Conservation (phyloP, 1,140 invertebrate species). For the Sarcophaga peregrina region DNA sequence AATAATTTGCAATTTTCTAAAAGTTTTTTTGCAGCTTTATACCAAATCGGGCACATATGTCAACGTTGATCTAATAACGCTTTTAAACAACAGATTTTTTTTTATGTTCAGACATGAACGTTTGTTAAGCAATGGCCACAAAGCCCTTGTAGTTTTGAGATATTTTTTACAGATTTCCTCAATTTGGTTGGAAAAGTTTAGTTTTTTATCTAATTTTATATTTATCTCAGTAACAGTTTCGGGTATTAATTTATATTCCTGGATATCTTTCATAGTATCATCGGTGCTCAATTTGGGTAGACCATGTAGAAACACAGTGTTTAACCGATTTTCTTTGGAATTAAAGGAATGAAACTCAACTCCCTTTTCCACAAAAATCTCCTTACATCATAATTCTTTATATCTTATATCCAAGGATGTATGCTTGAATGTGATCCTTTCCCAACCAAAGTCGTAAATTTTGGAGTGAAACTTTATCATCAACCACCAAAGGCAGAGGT, state of each 20-base stretch:
- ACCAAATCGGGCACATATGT: conserved; percentile 26
- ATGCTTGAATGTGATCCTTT: not conserved
- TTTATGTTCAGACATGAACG: conserved; percentile 20
- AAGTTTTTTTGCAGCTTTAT: not conserved
- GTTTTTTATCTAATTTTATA: conserved; percentile 31
- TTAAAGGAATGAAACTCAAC: not conserved
- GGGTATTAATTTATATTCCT: not conserved
- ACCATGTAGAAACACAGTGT: not conserved
- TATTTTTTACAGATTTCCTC: not conserved
- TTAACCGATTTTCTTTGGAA: not conserved
- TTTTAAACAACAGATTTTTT: conserved; percentile 23
- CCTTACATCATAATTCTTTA: too few relatives aligned
- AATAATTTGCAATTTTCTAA: not conserved
- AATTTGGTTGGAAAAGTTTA: conserved; percentile 24
- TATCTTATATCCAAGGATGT: not conserved
- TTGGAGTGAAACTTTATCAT: not conserved
- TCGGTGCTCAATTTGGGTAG: not conserved
- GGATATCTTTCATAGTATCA: not conserved
- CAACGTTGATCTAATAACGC: not conserved
- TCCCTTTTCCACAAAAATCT: not conserved
- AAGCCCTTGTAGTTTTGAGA: not conserved
- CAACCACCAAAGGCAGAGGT: not conserved
- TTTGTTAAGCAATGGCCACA: conserved; percentile 26
- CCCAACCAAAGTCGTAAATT: not conserved
- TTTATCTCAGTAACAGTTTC: not conserved